Base-by-base conservation (phyloP, 2,888 invertebrate genomes). In the Chesias legatella region DNA sequence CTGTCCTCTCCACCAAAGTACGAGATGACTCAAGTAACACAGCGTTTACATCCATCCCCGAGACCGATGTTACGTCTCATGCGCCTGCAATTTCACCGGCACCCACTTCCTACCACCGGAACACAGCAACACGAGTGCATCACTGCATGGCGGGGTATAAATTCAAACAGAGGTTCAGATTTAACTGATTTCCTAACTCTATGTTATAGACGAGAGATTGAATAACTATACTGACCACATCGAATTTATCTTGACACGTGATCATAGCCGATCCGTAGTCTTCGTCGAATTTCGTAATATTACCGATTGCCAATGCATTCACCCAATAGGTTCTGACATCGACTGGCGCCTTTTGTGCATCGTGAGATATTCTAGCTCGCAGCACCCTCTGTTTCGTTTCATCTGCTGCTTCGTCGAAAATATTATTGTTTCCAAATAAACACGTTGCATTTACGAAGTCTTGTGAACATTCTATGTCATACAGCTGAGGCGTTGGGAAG, bases 401-500 rank as follows among this genome's bases (percentile, higher is more conserved):
- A 22, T 68, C 67, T 21, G 63, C 67, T 49, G 74, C 60, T 62
- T 86, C 63, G 54, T 66, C 44, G 55, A 74, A 51, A 53, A 75
- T 62, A 62, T 78, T 55, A 63, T 76, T 54, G 54, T 68, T 68
- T 56, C 84, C 69, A 56, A 82, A 67, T 67, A 58, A 32, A 78
- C 89, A 72, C 61, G 80, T 57, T 40, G 78, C 54, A 79, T 83
- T 80, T 0, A 67, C 71, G 0, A 82, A 64, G 29, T 73, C 73
- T 33, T 80, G 58, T 8, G 53, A 59, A 61, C 88, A 70, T 53
- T 76, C 63, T 54, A 83, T 58, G 62, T 79, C 51, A 69, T 85
- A 91, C 8, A 92, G 63, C 11, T 84, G 81, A 4, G 89, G 84
- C 0, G 92, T 85, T 1, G 93, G 93, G 58, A 93, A 93, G 70